Evolutionary conservation across 2,888 invertebrate species (phyloP).

Genomic region (Adineta ricciae): DNA sequence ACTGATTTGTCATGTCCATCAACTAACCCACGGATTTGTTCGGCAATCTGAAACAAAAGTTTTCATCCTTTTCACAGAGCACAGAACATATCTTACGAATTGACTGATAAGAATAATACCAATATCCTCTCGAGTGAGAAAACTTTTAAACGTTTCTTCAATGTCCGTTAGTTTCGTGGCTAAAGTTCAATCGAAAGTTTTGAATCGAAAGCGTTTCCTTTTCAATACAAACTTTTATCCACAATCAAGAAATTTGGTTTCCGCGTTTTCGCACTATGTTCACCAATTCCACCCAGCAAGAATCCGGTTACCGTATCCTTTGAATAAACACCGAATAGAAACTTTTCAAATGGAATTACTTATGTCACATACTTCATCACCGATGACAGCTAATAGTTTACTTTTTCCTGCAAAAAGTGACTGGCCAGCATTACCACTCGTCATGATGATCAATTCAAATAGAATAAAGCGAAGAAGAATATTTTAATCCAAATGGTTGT

Average conservation of each 20-base stretch:
- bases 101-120: conserved; percentile 98
- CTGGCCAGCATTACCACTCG: not conserved
- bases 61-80: too few species aligned
- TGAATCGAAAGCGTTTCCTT: not conserved
- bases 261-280: conserved; percentile 24
- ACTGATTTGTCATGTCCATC: conserved; percentile 83
- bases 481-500: not conserved
- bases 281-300: conserved; percentile 29
- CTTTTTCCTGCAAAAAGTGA: conserved; percentile 37
- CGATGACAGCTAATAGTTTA: conserved; percentile 44
- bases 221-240: conserved; percentile 23
- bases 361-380: conserved; percentile 41
- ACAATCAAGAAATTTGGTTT: conserved; percentile 31
- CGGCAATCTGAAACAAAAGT: conserved; percentile 62
- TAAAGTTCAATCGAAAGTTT: not conserved
- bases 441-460: not conserved
- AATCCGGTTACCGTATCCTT: conserved; percentile 33
- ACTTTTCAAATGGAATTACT: not conserved
- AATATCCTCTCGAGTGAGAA: conserved; percentile 86
- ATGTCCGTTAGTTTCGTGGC: conserved; percentile 58
- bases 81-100: conserved; percentile 56
- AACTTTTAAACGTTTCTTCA: conserved; percentile 89
- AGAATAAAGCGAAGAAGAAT: not conserved
- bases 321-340: not conserved
- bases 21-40: conserved; percentile 88